Percentiles rank a stretch among this genome's conserved stretches.
Evolutionary conservation across 2,797 vertebrate genomes (phyloP).

Genomic region (Cossypha caffra): DNA sequence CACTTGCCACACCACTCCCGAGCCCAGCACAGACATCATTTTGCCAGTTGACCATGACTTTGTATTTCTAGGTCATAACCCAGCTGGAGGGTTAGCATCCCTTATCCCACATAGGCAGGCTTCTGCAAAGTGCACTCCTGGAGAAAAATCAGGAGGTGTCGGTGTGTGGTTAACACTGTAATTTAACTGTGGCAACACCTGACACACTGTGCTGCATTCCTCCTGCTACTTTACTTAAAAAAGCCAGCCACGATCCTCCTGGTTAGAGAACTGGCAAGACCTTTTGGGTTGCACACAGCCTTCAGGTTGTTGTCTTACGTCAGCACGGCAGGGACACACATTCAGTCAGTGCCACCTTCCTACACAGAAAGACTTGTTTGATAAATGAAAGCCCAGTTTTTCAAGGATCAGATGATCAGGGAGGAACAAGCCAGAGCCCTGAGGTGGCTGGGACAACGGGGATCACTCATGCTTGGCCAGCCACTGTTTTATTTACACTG

Average conservation of each 20-base stretch:
- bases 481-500: neutral
- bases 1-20: neutral
- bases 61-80: neutral
- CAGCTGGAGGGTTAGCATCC: neutral
- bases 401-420: neutral
- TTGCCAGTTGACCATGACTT: neutral
- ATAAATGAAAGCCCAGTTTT: neutral
- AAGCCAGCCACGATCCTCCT: neutral
- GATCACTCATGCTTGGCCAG: neutral
- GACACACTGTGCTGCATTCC: neutral
- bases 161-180: rapidly evolving
- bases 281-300: rapidly evolving
- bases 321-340: neutral
- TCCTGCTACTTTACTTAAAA: neutral
- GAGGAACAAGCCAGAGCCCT: neutral
- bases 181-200: neutral
- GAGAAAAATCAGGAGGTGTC: neutral
- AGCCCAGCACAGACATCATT: neutral
- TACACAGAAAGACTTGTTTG: neutral
- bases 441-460: rapidly evolving
- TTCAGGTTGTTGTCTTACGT: neutral
- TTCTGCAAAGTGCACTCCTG: neutral
- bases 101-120: neutral
- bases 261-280: neutral
- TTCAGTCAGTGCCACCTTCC: neutral